Conservation (phyloP, 2,797 vertebrate genomes). For the Scyliorhinus canicula region DNA sequence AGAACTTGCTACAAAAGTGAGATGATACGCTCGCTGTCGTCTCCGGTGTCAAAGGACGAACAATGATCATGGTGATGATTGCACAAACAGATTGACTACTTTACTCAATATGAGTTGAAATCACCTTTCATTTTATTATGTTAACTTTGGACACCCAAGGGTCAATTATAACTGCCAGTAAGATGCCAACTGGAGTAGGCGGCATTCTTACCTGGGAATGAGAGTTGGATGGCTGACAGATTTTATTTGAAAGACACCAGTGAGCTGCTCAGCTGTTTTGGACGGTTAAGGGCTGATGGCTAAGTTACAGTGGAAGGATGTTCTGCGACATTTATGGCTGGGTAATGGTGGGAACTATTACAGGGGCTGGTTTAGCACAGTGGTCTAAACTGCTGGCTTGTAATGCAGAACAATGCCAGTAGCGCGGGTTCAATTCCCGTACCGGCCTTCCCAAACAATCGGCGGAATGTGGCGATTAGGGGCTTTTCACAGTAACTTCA, state of each 20-base stretch:
- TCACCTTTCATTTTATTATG: background rate
- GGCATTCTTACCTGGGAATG: background rate
- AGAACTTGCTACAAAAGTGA: background rate
- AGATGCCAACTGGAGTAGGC: background rate
- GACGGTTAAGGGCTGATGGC: background rate
- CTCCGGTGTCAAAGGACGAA: background rate
- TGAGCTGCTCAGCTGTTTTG: background rate
- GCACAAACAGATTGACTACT: background rate
- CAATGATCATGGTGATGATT: background rate
- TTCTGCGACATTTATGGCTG: background rate
- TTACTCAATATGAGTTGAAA: background rate
- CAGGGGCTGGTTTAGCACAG: too few species aligned
- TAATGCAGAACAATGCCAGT: too few species aligned
- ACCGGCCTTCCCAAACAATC: too few species aligned
- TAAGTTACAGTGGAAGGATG: background rate
- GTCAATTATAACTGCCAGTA: background rate
- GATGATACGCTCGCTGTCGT: background rate
- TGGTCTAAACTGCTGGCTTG: too few species aligned
- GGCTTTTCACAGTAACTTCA: too few species aligned
- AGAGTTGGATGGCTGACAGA: background rate
- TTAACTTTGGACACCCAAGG: background rate
- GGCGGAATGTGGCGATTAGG: too few species aligned
- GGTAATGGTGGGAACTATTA: background rate
- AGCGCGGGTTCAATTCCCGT: too few species aligned
- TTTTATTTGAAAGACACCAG: background rate